Evolutionary conservation across 2,113 vertebrate species (phyloP).

Genomic region (Tenebrosternarchus preto): DNA sequence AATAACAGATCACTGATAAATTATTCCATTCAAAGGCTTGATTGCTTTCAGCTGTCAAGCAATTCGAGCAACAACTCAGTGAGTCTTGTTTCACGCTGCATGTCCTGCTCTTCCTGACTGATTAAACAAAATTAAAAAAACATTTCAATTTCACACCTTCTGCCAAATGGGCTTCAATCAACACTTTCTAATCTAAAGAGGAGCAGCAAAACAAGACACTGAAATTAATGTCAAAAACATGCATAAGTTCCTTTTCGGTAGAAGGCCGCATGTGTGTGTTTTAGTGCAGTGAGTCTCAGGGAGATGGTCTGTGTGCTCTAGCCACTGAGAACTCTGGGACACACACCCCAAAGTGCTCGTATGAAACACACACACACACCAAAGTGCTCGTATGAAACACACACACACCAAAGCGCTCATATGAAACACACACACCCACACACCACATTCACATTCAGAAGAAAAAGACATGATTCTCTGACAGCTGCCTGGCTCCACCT

Average conservation of each 20-base stretch:
- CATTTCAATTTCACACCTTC: constrained; percentile 23
- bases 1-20: constrained; percentile 56
- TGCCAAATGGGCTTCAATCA: constrained; percentile 29
- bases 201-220: background rate
- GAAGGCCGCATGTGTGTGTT: background rate
- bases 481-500: constrained; percentile 54
- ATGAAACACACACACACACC: too few species aligned
- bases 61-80: constrained; percentile 27
- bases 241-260: constrained; percentile 6
- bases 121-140: constrained; percentile 45
- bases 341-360: too few species aligned
- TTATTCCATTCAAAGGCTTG: constrained; percentile 40
- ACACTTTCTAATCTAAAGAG: constrained; percentile 31
- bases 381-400: background rate
- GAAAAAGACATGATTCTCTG: constrained; percentile 34
- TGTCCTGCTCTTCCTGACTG: constrained; percentile 41
- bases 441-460: constrained; percentile 38
- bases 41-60: constrained; percentile 48
- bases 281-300: too few species aligned
- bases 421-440: constrained; percentile 2
- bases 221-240: constrained; percentile 19
- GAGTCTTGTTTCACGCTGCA: constrained; percentile 27
- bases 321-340: too few species aligned
- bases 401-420: background rate
- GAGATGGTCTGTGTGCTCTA: too few species aligned